Conservation (phyloP, 2,888 invertebrate genomes). For the Eupsilia transversa region DNA sequence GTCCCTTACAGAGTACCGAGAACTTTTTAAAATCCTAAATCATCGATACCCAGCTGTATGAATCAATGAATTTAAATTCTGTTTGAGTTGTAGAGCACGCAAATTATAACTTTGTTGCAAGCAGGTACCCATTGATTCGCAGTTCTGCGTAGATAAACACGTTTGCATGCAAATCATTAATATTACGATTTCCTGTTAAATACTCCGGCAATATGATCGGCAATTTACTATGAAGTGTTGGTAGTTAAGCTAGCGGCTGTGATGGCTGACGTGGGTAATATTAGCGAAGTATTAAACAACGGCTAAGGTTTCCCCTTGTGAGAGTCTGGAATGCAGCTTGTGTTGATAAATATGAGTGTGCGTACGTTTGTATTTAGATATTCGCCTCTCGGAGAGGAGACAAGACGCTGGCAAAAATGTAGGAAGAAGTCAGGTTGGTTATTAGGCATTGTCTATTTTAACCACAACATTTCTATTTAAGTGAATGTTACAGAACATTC, state of each 20-base stretch:
- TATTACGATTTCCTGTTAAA: slow-evolving; percentile 69
- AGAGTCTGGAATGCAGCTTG: slow-evolving; percentile 56
- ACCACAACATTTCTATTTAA: slow-evolving; percentile 30
- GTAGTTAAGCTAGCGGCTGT: slow-evolving; percentile 53
- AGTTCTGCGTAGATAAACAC: slow-evolving; percentile 41
- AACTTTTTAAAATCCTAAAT: slow-evolving; percentile 41
- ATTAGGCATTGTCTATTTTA: slow-evolving; percentile 44
- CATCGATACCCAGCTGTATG: slow-evolving; percentile 26
- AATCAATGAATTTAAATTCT: slow-evolving; percentile 48
- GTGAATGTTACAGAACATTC: slow-evolving; percentile 32
- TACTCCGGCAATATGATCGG: slow-evolving; percentile 62
- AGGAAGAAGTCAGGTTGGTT: slow-evolving; percentile 40
- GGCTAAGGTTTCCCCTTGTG: slow-evolving; percentile 65
- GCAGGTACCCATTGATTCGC: slow-evolving; percentile 34
- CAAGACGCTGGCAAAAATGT: slow-evolving; percentile 38
- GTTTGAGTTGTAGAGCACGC: slow-evolving; percentile 33
- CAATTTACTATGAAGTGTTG: slow-evolving; percentile 60
- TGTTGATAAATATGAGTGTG: slow-evolving; percentile 59
- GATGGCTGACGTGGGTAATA: slow-evolving; percentile 65
- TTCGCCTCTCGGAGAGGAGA: slow-evolving; percentile 11
- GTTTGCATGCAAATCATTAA: slow-evolving; percentile 57
- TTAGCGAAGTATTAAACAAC: slow-evolving; percentile 67
- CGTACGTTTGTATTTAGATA: slow-evolving; percentile 37
- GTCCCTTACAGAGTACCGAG: slow-evolving; percentile 32
- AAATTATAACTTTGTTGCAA: slow-evolving; percentile 45